Conservation (phyloP, 1,140 invertebrate species). For the Dufourea novaeangliae region DNA sequence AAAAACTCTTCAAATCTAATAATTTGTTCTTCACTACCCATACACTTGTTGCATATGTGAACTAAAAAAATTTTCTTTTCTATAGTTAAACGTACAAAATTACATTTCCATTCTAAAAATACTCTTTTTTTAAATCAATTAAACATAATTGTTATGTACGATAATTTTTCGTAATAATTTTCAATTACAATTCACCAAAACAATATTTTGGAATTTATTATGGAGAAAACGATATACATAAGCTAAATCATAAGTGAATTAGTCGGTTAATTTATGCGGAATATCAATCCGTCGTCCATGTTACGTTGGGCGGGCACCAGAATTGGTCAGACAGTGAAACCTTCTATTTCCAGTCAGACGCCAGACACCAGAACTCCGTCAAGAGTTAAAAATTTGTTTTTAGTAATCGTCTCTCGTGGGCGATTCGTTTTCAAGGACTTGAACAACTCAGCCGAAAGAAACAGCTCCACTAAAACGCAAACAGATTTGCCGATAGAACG, state of each 20-base stretch:
- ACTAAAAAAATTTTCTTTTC: too few species aligned
- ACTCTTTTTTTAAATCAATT: too few species aligned
- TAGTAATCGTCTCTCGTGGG: conserved; percentile 9
- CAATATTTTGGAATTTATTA: background rate
- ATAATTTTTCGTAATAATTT: too few species aligned
- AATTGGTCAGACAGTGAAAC: conserved; percentile 42
- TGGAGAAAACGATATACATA: background rate
- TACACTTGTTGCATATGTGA: too few species aligned
- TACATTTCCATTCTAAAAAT: too few species aligned
- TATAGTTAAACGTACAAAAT: too few species aligned
- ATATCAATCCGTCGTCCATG: background rate
- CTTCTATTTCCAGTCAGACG: conserved; percentile 48
- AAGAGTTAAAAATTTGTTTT: conserved; percentile 54
- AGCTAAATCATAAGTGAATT: background rate
- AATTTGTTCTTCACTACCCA: too few species aligned
- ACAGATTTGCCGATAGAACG: conserved; percentile 22
- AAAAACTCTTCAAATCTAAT: too few species aligned
- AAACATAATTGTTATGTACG: too few species aligned
- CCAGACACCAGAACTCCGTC: conserved; percentile 20
- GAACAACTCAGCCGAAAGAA: background rate
- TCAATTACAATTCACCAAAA: too few species aligned
- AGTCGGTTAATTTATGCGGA: background rate
- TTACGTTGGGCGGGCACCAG: conserved; percentile 4
- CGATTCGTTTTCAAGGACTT: background rate
- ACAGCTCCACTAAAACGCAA: conserved; percentile 4